Evolutionary conservation across 1,140 invertebrate genomes (phyloP), one percentile per base, ranked within the genome.

Genomic region (Philotrypesis tridentata): DNA sequence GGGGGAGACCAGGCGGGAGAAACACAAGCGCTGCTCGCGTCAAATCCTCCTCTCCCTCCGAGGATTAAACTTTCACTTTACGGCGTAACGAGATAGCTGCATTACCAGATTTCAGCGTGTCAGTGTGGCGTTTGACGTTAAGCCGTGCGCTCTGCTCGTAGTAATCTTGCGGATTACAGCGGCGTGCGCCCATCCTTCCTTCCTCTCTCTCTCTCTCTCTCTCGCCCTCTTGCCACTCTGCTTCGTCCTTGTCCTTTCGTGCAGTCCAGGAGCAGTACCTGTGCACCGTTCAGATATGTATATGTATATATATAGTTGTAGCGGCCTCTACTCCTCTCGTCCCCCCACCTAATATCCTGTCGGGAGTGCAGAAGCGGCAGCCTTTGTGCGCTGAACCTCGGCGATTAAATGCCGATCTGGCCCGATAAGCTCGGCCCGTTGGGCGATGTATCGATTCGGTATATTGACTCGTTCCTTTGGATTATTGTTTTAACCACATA

Each of bases 101-200:
- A 82, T 84, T 82, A 79, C 75, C 76, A 79, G 75, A 84, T 82
- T 84, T 84, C 70, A 82, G 68, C 83, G 74, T 81, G 74, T 78
- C 79, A 84, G 80, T 79, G 82, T 79, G 68, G 73, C 76, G 78
- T 83, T 83, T 80, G 78, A 85, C 74, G 78, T 78, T 83, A 83
- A 85, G 77, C 84, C 76, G 78, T 17, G 48, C 48, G 48, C 48
- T 55, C 73, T 84, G 80, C 84, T 84, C 78, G 77, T 76, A 78
- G 81, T 84, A 84, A 84, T 84, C 83, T 83, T 68, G 43, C 40
- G 81, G 81, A 83, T 84, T 84, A 83, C 84, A 84, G 70, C 33
- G 60, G 72, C 55, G 23, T 78, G 29, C n/a, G 21, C 75, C 43
- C 25, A 79, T 72, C 70, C 61, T 5, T 6, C 61, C 37, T 70